phyloP scores from a whole-genome alignment of 2,113 vertebrate species.

The Guaruba guarouba region DNA sequence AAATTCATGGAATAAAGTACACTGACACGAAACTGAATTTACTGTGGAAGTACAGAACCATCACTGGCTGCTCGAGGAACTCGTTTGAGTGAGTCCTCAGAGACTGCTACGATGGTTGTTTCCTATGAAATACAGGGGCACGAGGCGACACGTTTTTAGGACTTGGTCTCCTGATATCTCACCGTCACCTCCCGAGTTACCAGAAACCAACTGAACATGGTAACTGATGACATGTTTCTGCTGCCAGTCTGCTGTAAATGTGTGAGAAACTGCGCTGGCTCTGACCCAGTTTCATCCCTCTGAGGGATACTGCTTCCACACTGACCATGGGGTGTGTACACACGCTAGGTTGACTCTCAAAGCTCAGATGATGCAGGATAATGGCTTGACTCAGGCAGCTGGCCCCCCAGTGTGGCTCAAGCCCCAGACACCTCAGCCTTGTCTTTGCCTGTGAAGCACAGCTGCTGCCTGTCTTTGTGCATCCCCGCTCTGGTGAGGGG shows the following conservation, averaged over 20 bases:
- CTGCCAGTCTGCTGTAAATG: not conserved
- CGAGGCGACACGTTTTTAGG: rapidly evolving
- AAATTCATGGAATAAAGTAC: not conserved
- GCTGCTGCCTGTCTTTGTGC: not conserved
- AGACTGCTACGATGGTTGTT: rapidly evolving
- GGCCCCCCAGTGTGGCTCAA: not conserved
- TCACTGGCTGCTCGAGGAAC: not conserved
- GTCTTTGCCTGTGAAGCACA: not conserved
- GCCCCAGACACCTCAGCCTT: not conserved
- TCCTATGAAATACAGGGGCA: not conserved
- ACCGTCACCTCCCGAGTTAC: not conserved
- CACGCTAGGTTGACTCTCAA: not conserved
- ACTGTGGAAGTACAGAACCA: not conserved
- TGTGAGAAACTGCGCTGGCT: rapidly evolving
- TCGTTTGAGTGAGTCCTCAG: not conserved
- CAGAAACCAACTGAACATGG: not conserved
- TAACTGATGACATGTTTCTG: not conserved
- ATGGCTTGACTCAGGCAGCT: not conserved
- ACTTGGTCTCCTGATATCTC: not conserved
- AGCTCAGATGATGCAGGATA: not conserved
- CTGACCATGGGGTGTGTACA: not conserved
- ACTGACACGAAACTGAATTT: not conserved
- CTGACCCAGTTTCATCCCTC: not conserved
- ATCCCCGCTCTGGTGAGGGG: not conserved
- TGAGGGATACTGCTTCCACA: not conserved